Conservation (phyloP, 2,797 vertebrate species). For the Acridotheres tristis region DNA sequence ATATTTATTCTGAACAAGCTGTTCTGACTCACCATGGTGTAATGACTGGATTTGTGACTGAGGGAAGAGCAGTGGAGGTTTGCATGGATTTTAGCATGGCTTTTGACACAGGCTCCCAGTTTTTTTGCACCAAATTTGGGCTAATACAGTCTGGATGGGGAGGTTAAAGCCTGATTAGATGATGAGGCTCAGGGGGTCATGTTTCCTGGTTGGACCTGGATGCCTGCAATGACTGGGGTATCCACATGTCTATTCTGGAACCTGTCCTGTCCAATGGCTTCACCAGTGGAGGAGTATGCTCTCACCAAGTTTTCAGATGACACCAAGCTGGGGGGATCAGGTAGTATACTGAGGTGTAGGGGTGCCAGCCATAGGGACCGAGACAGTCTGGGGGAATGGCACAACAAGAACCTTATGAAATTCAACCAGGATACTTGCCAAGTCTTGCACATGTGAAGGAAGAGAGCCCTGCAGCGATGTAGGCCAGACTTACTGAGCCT, state of each 20-base stretch:
- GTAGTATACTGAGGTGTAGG: neutral
- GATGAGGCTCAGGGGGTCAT: neutral
- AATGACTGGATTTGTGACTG: neutral
- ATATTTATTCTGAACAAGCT: neutral
- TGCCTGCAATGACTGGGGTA: neutral
- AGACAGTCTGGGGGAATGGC: neutral
- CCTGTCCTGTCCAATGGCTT: neutral
- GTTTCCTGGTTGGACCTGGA: neutral
- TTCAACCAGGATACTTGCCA: neutral
- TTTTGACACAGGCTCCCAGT: neutral
- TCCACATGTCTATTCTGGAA: neutral
- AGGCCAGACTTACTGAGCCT: neutral
- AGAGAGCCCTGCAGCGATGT: neutral
- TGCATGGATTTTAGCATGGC: neutral
- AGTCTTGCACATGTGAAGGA: neutral
- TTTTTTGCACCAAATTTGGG: neutral
- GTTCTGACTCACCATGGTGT: neutral
- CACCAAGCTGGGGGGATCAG: neutral
- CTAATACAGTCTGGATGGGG: neutral
- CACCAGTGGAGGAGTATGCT: neutral
- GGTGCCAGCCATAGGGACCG: neutral
- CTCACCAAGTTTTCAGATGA: neutral
- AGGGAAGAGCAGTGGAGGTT: neutral
- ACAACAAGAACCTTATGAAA: neutral
- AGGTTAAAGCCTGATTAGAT: neutral